These are phyloP conservation scores for Enteromius afrohamiltoni DNA, from an alignment of 2,797 vertebrate genomes.

Conservation along the genomic window DNA sequence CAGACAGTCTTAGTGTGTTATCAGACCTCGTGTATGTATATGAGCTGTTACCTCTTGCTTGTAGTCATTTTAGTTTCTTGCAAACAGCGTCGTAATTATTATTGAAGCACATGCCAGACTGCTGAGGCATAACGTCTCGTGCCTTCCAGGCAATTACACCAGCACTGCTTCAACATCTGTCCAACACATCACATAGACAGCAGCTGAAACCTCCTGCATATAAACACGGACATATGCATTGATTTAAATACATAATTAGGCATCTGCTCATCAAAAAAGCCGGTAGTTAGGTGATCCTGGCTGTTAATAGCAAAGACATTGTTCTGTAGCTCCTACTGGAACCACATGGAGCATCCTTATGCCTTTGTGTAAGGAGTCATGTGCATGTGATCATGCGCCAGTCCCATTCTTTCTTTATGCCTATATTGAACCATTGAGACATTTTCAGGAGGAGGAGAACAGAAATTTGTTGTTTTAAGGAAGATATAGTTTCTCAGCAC, in stretches of 20 bases:
- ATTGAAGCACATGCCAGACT: slow-evolving; percentile 9
- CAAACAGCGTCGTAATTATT: not conserved
- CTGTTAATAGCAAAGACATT: not conserved
- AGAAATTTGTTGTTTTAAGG: not conserved
- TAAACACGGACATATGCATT: not conserved
- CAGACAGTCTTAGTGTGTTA: not conserved
- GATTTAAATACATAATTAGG: not conserved
- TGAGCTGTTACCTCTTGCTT: not conserved
- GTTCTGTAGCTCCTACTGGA: slow-evolving; percentile 8
- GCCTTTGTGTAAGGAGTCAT: slow-evolving; percentile 37
- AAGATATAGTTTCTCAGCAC: not conserved
- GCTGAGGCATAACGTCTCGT: slow-evolving; percentile 28
- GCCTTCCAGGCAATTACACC: not conserved
- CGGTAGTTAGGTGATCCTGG: not conserved
- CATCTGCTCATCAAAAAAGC: not conserved
- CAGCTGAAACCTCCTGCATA: not conserved
- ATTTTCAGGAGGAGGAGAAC: not conserved
- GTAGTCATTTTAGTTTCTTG: not conserved
- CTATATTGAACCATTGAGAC: not conserved
- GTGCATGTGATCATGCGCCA: slow-evolving; percentile 23
- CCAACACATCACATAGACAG: not conserved
- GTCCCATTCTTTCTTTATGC: not conserved
- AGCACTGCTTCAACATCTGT: slow-evolving; percentile 28
- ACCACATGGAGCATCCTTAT: slow-evolving; percentile 36
- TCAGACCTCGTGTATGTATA: not conserved